phyloP scores from a whole-genome alignment of 2,888 invertebrate species.

The Anodontia alba region DNA sequence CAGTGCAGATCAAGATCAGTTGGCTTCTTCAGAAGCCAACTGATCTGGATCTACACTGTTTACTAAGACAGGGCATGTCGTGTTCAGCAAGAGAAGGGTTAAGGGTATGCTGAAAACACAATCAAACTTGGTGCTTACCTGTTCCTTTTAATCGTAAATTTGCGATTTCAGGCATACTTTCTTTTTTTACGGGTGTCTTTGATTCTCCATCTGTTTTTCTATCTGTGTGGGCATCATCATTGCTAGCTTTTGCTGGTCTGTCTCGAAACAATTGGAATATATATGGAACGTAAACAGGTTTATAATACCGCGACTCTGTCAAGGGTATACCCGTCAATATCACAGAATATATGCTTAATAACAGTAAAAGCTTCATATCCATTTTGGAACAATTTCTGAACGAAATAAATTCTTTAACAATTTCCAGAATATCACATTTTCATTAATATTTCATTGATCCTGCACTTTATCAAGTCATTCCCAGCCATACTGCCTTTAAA shows the following conservation, averaged over 20 bases:
- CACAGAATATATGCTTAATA: not conserved
- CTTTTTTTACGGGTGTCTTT: not conserved
- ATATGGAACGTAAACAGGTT: slow-evolving; percentile 59
- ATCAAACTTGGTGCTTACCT: too few species aligned
- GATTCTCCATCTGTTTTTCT: not conserved
- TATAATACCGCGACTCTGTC: not conserved
- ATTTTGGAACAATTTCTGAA: not conserved
- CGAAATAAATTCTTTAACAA: not conserved
- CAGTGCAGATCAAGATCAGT: too few species aligned
- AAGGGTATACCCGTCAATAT: not conserved
- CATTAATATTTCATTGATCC: too few species aligned
- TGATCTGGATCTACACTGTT: not conserved
- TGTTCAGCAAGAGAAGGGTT: too few species aligned
- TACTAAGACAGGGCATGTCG: too few species aligned
- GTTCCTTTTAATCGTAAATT: slow-evolving; percentile 28
- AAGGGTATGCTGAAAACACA: too few species aligned
- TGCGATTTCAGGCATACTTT: not conserved
- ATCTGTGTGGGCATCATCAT: not conserved
- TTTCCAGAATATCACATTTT: too few species aligned
- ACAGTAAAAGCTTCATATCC: not conserved
- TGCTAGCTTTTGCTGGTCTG: slow-evolving; percentile 8
- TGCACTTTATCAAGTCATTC: too few species aligned
- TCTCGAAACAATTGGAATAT: slow-evolving; percentile 60
- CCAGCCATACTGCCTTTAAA: too few species aligned
- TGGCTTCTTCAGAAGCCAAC: slow-evolving; percentile 1